Conservation (phyloP, 1,140 invertebrate species). For the Amyelois transitella region DNA sequence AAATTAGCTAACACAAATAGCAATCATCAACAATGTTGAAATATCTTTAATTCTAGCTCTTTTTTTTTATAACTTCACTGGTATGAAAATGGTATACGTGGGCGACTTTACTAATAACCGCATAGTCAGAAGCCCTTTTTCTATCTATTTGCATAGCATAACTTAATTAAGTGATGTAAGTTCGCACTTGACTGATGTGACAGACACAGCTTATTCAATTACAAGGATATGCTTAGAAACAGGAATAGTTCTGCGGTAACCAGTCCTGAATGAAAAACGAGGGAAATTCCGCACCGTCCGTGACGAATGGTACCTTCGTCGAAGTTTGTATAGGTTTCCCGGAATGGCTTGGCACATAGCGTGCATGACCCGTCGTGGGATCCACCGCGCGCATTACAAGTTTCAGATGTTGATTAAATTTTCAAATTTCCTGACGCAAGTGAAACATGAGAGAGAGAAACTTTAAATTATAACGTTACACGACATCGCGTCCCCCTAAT, state of each 20-base stretch:
- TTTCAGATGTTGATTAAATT: not conserved
- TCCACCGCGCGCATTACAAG: not conserved
- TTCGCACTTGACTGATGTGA: no score
- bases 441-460: not conserved
- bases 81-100: no score
- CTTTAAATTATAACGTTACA: not conserved
- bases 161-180: no score
- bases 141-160: no score
- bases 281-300: not conserved
- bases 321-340: not conserved
- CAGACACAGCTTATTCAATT: not conserved
- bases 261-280: not conserved
- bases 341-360: not conserved
- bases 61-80: no score
- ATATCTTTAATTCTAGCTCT: no score
- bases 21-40: no score
- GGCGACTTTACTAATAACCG: no score
- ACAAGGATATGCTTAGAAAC: not conserved
- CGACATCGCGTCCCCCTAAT: not conserved
- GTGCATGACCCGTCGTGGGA: not conserved
- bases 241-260: not conserved
- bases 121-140: no score
- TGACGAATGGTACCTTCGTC: not conserved
- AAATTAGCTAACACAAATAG: no score
- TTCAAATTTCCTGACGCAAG: not conserved